Evolutionary conservation across 2,888 invertebrate species (phyloP).

Genomic region (Acronicta psi): DNA sequence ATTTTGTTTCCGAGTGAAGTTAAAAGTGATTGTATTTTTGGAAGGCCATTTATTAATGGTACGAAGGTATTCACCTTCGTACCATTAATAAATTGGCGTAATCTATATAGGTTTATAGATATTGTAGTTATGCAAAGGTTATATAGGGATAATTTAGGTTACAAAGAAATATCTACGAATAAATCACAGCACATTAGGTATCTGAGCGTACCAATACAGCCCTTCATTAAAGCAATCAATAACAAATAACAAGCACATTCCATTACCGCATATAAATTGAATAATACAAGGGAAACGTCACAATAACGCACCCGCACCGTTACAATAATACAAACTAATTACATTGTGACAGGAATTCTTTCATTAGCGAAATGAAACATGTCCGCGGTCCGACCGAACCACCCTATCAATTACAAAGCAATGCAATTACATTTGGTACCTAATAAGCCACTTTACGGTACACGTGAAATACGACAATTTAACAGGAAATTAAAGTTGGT

Average conservation of each 20-base stretch:
- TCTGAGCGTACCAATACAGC: slow-evolving; percentile 2
- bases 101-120: no score
- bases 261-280: slow-evolving; percentile 42
- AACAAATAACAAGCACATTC: slow-evolving; percentile 47
- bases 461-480: slow-evolving; percentile 73
- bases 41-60: not conserved
- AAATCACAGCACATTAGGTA: slow-evolving; percentile 12
- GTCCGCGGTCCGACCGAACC: slow-evolving; percentile 49
- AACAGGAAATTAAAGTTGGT: slow-evolving; percentile 80
- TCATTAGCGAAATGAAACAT: slow-evolving; percentile 62
- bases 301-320: slow-evolving; percentile 38
- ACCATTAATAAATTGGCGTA: no score
- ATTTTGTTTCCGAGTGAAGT: slow-evolving; percentile 32
- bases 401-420: slow-evolving; percentile 60
- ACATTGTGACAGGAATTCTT: slow-evolving; percentile 52
- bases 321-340: slow-evolving; percentile 58
- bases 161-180: not conserved
- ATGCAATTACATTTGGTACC: slow-evolving; percentile 60
- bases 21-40: slow-evolving; percentile 12
- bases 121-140: no score
- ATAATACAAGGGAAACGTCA: slow-evolving; percentile 36
- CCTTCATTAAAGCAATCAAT: slow-evolving; percentile 34
- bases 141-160: not conserved
- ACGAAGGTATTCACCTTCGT: no score
- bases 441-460: slow-evolving; percentile 59